Conservation (phyloP, 1,140 invertebrate species). For the Parapsyche elsis region DNA sequence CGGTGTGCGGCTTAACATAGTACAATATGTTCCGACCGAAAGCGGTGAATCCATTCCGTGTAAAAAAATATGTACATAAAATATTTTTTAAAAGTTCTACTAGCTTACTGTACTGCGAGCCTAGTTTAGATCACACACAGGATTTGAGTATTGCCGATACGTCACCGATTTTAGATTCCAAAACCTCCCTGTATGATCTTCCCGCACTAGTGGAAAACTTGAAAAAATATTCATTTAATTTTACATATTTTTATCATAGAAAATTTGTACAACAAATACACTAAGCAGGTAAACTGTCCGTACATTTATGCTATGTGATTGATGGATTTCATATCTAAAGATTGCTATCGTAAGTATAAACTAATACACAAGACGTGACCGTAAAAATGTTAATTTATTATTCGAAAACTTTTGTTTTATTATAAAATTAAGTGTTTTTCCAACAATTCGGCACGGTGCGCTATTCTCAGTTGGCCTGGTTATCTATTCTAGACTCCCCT, state of each 20-base stretch:
- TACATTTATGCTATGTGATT: no score
- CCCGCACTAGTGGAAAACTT: constrained; percentile 32
- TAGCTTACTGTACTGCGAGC: constrained; percentile 31
- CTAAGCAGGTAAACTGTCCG: no score
- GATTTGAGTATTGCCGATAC: constrained; percentile 55
- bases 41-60: no score
- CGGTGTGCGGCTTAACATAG: no score
- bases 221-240: neutral
- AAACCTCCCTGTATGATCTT: constrained; percentile 49
- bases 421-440: constrained; percentile 28
- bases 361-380: no score
- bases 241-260: neutral
- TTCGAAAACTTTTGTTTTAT: no score
- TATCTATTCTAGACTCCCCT: constrained; percentile 35
- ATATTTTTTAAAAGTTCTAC: no score
- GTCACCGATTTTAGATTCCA: constrained; percentile 55
- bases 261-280: neutral
- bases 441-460: constrained; percentile 2
- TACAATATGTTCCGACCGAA: no score
- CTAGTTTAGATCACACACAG: constrained; percentile 49
- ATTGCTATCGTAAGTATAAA: neutral
- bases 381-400: no score
- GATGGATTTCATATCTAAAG: neutral
- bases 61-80: no score
- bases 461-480: constrained; percentile 13